These are phyloP conservation scores for Drosophila ambigua DNA, from an alignment of 1,140 invertebrate genomes.

Conservation along the genomic window DNA sequence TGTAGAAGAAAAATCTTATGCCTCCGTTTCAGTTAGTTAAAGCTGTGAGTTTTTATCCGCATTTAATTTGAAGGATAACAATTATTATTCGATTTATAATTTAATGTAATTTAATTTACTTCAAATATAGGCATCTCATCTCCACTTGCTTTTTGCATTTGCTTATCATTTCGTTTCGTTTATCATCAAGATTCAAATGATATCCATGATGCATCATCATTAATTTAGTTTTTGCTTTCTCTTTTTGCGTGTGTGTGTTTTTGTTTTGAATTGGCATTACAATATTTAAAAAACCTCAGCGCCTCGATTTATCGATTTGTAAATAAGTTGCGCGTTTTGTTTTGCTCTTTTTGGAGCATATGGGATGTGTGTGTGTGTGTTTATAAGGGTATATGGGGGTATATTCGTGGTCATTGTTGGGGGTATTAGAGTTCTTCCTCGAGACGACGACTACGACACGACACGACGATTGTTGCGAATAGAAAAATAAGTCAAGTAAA, in stretches of 20 bases:
- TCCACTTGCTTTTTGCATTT: slow-evolving; percentile 56
- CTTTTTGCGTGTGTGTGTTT: slow-evolving; percentile 3
- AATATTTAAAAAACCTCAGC: slow-evolving; percentile 71
- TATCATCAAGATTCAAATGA: slow-evolving; percentile 52
- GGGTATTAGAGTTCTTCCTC: slow-evolving; percentile 20
- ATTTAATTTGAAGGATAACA: slow-evolving; percentile 79
- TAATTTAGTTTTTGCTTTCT: slow-evolving; percentile 43
- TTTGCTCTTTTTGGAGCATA: slow-evolving; percentile 36
- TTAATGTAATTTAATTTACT: slow-evolving; percentile 49
- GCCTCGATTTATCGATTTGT: slow-evolving; percentile 64
- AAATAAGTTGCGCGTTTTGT: slow-evolving; percentile 62
- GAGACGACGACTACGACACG: slow-evolving; percentile 28
- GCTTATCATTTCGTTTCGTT: slow-evolving; percentile 44
- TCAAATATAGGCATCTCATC: slow-evolving; percentile 65
- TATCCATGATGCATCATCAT: slow-evolving; percentile 53
- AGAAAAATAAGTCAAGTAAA: slow-evolving; percentile 82
- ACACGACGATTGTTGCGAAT: slow-evolving; percentile 67
- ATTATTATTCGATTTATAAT: slow-evolving; percentile 59
- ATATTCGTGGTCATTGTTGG: slow-evolving; percentile 10
- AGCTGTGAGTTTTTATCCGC: slow-evolving; percentile 83
- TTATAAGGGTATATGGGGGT: no score
- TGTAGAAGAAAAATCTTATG: slow-evolving; percentile 82
- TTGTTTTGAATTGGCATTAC: slow-evolving; percentile 50
- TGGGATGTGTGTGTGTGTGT: no score
- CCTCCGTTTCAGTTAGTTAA: slow-evolving; percentile 79